Conservation (phyloP, 2,113 vertebrate genomes). For the Brachyhypopomus occidentalis region DNA sequence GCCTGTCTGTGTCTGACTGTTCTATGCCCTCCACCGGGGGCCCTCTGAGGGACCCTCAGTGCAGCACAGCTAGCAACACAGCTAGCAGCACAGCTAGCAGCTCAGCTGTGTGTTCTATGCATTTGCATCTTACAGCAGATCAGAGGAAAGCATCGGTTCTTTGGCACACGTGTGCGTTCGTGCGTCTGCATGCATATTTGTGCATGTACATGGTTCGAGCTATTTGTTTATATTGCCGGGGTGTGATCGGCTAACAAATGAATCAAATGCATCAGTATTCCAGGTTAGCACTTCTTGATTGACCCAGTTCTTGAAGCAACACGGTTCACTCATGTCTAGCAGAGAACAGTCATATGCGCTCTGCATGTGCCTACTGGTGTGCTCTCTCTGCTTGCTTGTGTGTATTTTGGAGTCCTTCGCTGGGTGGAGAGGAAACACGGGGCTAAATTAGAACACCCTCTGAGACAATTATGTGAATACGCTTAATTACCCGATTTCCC, state of each 20-base stretch:
- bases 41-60: background rate
- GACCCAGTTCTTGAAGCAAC: background rate
- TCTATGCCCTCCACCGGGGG: conserved; percentile 28
- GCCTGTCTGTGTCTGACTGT: conserved; percentile 20
- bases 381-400: background rate
- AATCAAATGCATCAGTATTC: background rate
- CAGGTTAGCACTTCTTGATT: background rate
- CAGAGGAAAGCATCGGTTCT: background rate
- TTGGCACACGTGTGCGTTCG: no score
- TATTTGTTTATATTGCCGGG: background rate
- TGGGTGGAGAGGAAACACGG: conserved; percentile 28
- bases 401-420: conserved; percentile 45
- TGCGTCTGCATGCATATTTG: no score
- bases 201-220: background rate
- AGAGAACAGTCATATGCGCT: background rate
- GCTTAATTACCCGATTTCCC: conserved; percentile 41
- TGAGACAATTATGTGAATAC: conserved; percentile 40
- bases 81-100: no score
- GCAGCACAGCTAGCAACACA: no score
- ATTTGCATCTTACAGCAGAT: conserved; percentile 54
- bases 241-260: background rate
- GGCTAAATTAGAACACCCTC: conserved; percentile 43
- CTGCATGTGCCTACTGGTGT: background rate
- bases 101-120: conserved; percentile 53
- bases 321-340: background rate